Percentiles rank a stretch among this genome's conserved stretches.
Evolutionary conservation across 2,888 invertebrate species (phyloP).

Genomic region (Cepaea hortensis): DNA sequence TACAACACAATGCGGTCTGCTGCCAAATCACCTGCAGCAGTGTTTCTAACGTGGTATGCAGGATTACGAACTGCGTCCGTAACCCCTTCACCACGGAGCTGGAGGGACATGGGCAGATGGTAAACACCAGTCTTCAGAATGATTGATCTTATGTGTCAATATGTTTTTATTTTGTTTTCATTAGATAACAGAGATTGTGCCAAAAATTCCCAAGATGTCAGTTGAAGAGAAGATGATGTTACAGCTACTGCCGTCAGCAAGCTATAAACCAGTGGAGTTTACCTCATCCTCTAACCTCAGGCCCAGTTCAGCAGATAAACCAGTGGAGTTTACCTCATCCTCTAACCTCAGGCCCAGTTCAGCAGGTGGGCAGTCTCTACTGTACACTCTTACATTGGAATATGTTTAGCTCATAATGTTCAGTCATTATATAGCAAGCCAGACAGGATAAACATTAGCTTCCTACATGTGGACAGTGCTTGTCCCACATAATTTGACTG

Average conservation of each 20-base stretch:
- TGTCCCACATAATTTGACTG: too few species aligned
- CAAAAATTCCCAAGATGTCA: slow-evolving; percentile 70
- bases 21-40: too few species aligned
- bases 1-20: too few species aligned
- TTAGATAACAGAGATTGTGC: slow-evolving; percentile 67
- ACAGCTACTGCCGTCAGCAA: slow-evolving; percentile 60
- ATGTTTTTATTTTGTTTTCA: neutral
- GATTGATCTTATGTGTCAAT: neutral
- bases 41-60: too few species aligned
- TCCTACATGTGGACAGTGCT: too few species aligned
- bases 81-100: too few species aligned
- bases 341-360: neutral
- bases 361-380: neutral
- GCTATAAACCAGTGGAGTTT: slow-evolving; percentile 50
- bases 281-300: slow-evolving; percentile 7
- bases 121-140: neutral
- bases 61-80: too few species aligned
- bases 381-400: too few species aligned
- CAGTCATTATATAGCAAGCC: too few species aligned
- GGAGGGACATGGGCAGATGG: too few species aligned
- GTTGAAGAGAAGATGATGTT: slow-evolving; percentile 71
- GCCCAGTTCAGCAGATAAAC: slow-evolving; percentile 58
- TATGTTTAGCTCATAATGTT: too few species aligned
- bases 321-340: slow-evolving; percentile 24
- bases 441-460: too few species aligned